A percentile compares a stretch with the other conserved stretches of the same genome.
phyloP scores from a whole-genome alignment of 1,140 invertebrate genomes.

The Magallana ariakensis region DNA sequence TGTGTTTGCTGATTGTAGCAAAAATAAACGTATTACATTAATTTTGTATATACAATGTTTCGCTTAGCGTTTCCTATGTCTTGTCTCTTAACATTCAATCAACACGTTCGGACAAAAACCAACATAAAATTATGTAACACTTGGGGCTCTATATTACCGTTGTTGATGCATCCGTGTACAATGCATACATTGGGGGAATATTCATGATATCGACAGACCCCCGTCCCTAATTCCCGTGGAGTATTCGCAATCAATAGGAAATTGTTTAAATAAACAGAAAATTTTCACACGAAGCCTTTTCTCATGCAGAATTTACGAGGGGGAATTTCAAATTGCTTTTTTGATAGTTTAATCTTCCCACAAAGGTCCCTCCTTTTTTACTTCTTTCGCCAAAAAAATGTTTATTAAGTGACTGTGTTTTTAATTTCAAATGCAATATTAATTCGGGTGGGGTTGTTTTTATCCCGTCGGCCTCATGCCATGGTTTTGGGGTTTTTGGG shows the following conservation, averaged over 20 bases:
- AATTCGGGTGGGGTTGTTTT: background rate
- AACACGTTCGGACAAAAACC: too few species aligned
- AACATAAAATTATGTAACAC: too few species aligned
- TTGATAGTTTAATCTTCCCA: background rate
- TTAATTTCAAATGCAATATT: constrained; percentile 22
- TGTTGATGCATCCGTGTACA: too few species aligned
- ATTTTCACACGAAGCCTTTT: background rate
- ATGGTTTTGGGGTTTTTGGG: background rate
- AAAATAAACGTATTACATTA: too few species aligned
- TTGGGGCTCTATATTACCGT: too few species aligned
- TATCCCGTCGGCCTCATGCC: too few species aligned
- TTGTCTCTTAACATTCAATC: too few species aligned
- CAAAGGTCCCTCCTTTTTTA: background rate
- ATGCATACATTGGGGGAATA: too few species aligned
- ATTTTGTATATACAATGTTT: too few species aligned
- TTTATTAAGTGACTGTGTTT: background rate
- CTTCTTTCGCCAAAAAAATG: background rate
- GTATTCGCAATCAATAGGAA: constrained; percentile 11
- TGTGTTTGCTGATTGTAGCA: too few species aligned
- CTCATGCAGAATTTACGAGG: background rate
- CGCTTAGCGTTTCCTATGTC: too few species aligned
- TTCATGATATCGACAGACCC: too few species aligned
- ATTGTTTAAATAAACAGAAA: constrained; percentile 28
- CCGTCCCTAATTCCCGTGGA: background rate
- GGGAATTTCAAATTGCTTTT: background rate